Base-by-base conservation (phyloP, 2,797 vertebrate species). In the Coendou prehensilis region DNA sequence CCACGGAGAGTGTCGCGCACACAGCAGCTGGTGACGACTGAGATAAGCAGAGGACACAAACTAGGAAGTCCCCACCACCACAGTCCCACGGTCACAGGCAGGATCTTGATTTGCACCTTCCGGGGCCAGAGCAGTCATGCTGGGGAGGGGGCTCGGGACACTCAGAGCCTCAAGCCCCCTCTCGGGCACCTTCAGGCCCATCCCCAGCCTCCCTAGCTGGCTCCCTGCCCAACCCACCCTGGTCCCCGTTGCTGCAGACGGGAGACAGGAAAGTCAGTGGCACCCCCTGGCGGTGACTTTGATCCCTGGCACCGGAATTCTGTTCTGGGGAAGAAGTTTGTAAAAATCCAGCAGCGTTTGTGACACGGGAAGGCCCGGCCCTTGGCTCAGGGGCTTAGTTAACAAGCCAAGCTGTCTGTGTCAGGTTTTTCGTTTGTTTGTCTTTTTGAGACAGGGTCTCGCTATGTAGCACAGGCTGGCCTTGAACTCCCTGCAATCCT, bases 1-100 rank as follows among this genome's bases (percentile, higher is more conserved):
- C 18, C 2, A 1, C 0, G 23, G 10, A 2, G 1, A 0, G 13
- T 8, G 52, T 0, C 0, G 20, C 13, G 33, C 30, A 14, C 6
- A 1, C 0, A 4, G 50, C 17, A 6, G 15, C 30, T 0, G 17
- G 3, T 3, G 23, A 0, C 5, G 9, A 20, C 8, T 3, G n/a
- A 18, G 82, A 4, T 2, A 59, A 1, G 45, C 6, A 20, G 23
- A 0, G 3, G 56, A 14, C 33, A 0, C 0, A 9, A 17, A 23
- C 18, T 0, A 47, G 41, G 37, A 45, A 23, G 1, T 14, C n/a
- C 23, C 61, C 54, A 28, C 7, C 0, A 22, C 45, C 0, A 0
- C 0, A 14, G 11, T 1, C 1, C 2, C 37, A 41, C 37, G 45
- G 17, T 2, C 0, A 28, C 5, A 0, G 9, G 52, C 1, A 6